Base-by-base conservation (phyloP, 1,140 invertebrate species). In the Cydia fagiglandana region DNA sequence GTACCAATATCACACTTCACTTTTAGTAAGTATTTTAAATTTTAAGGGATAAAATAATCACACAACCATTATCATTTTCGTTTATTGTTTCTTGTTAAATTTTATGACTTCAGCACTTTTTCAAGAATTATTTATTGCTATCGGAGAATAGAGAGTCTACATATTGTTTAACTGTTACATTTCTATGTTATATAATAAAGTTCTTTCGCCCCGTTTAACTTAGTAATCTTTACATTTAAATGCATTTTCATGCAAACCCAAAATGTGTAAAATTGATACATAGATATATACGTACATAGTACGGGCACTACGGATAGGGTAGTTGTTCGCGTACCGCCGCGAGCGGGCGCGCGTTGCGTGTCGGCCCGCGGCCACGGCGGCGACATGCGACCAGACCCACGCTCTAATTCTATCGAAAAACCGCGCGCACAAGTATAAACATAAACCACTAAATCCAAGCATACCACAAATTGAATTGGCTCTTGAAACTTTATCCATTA, bases 331-430 rank as follows among this genome's bases (percentile, higher is more conserved):
- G n/a, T 64, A 78, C 74, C 41, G 80, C 80, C 80, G 74, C 64
- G 64, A 76, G 83, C 80, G 73, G 70, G 77, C 77, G 81, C 66
- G 47, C 45, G 73, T 73, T 73, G 78, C 87, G 77, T 90, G 88
- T 89, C 82, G 82, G 86, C 74, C 79, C 83, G 84, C 83, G 74
- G 73, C 78, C 76, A 80, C 77, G 64, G 79, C 79, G 66, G 77
- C 75, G 79, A 84, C 84, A 84, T 73, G 80, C 73, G 73, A 24
- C n/a, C 73, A 38, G 20, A 12, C 76, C 47, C 70, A 41, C 68
- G 34, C 56, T 61, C 56, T 61, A 61, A 24, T 61, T 61, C 56
- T 61, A 61, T 61, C 56, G 6, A 61, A 61, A 61, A 61, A 61
- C 56, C 56, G 56, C 50, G 47, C 41, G 15, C 73, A 74, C 70